Evolutionary conservation across 2,113 vertebrate genomes (phyloP).

Genomic region (Scytalopus superciliaris): DNA sequence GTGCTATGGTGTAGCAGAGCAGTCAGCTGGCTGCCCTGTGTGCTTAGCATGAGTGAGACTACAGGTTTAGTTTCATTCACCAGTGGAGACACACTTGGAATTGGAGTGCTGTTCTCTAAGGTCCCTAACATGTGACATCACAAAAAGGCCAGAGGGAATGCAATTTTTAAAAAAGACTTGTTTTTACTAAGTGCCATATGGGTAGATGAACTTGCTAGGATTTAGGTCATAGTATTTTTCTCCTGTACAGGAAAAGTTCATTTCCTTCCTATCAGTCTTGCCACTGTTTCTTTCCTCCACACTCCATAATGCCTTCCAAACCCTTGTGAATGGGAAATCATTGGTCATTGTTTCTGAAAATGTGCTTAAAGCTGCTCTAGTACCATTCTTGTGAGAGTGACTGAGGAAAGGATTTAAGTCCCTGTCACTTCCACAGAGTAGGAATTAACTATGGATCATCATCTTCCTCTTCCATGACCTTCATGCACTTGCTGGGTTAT

Average conservation of each 20-base stretch:
- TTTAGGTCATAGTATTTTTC: neutral
- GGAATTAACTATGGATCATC: neutral
- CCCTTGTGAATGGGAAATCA: fast-evolving
- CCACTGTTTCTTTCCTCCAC: neutral
- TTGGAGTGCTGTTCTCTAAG: neutral
- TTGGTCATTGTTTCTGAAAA: neutral
- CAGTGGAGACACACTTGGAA: neutral
- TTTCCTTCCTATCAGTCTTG: neutral
- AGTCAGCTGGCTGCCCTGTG: neutral
- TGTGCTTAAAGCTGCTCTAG: neutral
- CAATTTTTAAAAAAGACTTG: neutral
- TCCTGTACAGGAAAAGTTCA: neutral
- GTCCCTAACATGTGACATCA: neutral
- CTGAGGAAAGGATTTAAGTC: neutral
- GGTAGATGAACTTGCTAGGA: neutral
- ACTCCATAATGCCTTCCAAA: neutral
- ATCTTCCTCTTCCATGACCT: neutral
- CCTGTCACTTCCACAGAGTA: neutral
- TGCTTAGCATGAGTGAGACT: neutral
- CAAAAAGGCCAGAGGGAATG: neutral
- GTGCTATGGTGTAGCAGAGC: neutral
- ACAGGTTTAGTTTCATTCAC: neutral
- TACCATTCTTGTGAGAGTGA: neutral
- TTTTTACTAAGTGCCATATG: neutral
- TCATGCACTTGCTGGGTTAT: neutral